Percentiles rank a stretch among this genome's conserved stretches.
Evolutionary conservation across 2,888 invertebrate species (phyloP).

Genomic region (Morpho deidamia): DNA sequence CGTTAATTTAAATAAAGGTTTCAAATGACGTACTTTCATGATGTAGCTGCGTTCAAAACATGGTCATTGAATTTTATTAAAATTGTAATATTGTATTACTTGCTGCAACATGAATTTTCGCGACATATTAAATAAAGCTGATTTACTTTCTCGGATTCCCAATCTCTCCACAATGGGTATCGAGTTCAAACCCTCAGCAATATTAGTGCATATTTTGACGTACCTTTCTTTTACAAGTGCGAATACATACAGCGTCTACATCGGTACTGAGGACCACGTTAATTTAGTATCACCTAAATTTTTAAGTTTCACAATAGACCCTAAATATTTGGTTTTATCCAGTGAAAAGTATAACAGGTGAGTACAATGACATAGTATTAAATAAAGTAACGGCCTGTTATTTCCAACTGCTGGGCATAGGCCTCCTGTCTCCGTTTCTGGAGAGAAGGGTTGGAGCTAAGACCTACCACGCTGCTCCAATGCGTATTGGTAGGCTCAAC

Average conservation of each 20-base stretch:
- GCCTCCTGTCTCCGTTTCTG: too few species aligned
- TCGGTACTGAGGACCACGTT: conserved; percentile 80
- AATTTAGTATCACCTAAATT: conserved; percentile 84
- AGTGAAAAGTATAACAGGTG: conserved; percentile 43
- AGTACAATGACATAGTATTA: conserved; percentile 14
- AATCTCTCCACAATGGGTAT: conserved; percentile 8
- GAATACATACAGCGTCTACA: conserved; percentile 74
- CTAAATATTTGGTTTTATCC: conserved; percentile 76
- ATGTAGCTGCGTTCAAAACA: too few species aligned
- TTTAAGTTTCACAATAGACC: conserved; percentile 85
- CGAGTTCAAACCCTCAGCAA: neutral
- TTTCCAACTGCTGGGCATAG: too few species aligned
- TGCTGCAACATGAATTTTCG: conserved; percentile 8
- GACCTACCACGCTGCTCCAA: too few species aligned
- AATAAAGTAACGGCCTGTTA: too few species aligned
- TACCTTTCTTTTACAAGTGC: conserved; percentile 24
- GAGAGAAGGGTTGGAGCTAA: too few species aligned
- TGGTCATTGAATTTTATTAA: neutral
- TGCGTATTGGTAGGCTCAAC: too few species aligned
- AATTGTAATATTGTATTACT: neutral
- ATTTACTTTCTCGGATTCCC: neutral
- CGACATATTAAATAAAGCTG: neutral
- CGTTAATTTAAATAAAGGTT: too few species aligned
- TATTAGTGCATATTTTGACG: neutral
- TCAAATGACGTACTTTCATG: too few species aligned